These are phyloP conservation scores for Diaprepes abbreviatus DNA, from an alignment of 2,888 invertebrate genomes.

Conservation along the genomic window DNA sequence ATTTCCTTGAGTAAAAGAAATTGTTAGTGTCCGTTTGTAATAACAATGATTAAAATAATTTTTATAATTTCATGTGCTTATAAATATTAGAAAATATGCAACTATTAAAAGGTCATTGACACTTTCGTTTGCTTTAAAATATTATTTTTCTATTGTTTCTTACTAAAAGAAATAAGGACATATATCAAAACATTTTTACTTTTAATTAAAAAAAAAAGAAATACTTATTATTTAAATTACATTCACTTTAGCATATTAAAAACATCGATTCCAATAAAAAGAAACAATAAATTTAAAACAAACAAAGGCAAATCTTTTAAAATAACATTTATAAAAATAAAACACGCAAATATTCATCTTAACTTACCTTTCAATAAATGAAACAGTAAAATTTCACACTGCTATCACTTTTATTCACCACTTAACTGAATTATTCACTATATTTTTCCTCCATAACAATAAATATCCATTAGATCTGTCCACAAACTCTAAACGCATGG, in stretches of 20 bases:
- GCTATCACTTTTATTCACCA: slow-evolving; percentile 15
- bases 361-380: slow-evolving; percentile 10
- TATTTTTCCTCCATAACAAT: slow-evolving; percentile 22
- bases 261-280: too few species aligned
- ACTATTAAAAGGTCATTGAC: too few species aligned
- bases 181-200: background rate
- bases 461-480: slow-evolving; percentile 36
- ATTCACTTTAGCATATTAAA: too few species aligned
- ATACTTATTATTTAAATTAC: too few species aligned
- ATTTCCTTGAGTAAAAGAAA: too few species aligned
- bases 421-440: slow-evolving; percentile 22
- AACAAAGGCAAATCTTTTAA: background rate
- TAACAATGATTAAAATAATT: too few species aligned
- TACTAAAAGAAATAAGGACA: background rate
- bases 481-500: slow-evolving; percentile 34
- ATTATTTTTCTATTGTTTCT: background rate
- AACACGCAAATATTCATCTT: background rate
- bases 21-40: too few species aligned
- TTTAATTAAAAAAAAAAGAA: background rate
- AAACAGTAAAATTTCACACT: background rate
- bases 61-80: too few species aligned
- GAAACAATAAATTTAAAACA: too few species aligned
- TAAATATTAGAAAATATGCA: too few species aligned
- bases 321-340: background rate
- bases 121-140: background rate